These are phyloP conservation scores for Hyposoter didymator DNA, from an alignment of 2,888 invertebrate species.

Conservation along the genomic window DNA sequence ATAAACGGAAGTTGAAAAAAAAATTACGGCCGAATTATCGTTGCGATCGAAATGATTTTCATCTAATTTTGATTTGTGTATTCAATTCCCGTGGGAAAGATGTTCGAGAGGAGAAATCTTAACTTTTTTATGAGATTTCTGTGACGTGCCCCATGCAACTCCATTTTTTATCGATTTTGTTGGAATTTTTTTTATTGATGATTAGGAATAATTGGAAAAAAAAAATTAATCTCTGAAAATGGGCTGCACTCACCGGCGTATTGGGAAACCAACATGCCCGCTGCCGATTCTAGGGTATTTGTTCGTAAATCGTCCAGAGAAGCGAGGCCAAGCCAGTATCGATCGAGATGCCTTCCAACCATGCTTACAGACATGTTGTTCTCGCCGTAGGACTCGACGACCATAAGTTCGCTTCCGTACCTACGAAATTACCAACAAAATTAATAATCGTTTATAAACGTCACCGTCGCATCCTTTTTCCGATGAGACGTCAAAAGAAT, in stretches of 20 bases:
- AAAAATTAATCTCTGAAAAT: background rate
- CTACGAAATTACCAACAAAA: constrained; percentile 85
- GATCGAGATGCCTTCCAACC: constrained; percentile 88
- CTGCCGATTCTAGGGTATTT: constrained; percentile 97
- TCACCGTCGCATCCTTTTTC: background rate
- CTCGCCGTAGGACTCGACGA: constrained; percentile 95
- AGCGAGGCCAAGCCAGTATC: constrained; percentile 96
- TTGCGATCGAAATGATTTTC: background rate
- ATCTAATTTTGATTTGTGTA: background rate
- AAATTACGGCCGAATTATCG: background rate
- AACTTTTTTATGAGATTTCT: background rate
- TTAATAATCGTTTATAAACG: background rate
- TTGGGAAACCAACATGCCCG: constrained; percentile 95
- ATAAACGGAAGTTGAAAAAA: background rate
- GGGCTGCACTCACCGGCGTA: constrained; percentile 89
- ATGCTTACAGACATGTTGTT: constrained; percentile 95
- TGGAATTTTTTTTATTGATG: background rate
- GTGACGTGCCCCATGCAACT: background rate
- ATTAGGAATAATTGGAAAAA: too few relatives aligned
- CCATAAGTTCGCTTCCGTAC: constrained; percentile 97
- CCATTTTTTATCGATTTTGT: background rate
- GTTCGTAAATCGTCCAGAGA: constrained; percentile 96
- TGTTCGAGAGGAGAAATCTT: background rate
- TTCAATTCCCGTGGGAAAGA: background rate
- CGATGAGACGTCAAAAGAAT: background rate